Evolutionary conservation across 2,113 vertebrate species (phyloP).

Genomic region (Odontophorus gujanensis): DNA sequence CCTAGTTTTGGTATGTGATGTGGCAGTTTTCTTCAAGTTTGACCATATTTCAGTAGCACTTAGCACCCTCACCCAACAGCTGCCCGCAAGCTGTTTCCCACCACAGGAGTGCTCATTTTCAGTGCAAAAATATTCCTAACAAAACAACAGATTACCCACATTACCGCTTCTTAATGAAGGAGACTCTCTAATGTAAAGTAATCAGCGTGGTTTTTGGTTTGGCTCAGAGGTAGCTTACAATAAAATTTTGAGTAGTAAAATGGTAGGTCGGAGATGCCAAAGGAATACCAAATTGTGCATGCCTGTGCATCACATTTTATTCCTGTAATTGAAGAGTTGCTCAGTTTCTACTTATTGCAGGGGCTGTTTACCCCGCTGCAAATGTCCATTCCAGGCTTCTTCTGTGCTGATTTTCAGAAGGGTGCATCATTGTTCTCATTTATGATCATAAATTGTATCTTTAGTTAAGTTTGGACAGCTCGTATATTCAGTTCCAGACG

Average conservation of each 20-base stretch:
- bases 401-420: not conserved
- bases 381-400: not conserved
- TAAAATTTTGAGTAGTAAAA: slow-evolving; percentile 43
- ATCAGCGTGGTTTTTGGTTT: slow-evolving; percentile 27
- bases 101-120: slow-evolving; percentile 29
- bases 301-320: slow-evolving; percentile 15
- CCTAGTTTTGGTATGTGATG: not conserved
- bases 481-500: not conserved
- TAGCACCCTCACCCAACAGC: slow-evolving; percentile 46
- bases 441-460: not conserved
- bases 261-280: slow-evolving; percentile 26
- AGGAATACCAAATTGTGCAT: not conserved
- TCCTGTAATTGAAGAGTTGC: not conserved
- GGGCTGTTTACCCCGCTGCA: not conserved
- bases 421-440: not conserved
- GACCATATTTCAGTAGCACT: slow-evolving; percentile 29
- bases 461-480: not conserved
- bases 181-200: slow-evolving; percentile 41
- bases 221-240: slow-evolving; percentile 22
- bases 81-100: slow-evolving; percentile 23
- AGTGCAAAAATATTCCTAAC: slow-evolving; percentile 25
- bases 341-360: not conserved
- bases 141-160: slow-evolving; percentile 17
- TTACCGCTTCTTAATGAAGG: slow-evolving; percentile 47
- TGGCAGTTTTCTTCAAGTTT: slow-evolving; percentile 26